Conservation (phyloP, 2,113 vertebrate species). For the Ranitomeya variabilis region DNA sequence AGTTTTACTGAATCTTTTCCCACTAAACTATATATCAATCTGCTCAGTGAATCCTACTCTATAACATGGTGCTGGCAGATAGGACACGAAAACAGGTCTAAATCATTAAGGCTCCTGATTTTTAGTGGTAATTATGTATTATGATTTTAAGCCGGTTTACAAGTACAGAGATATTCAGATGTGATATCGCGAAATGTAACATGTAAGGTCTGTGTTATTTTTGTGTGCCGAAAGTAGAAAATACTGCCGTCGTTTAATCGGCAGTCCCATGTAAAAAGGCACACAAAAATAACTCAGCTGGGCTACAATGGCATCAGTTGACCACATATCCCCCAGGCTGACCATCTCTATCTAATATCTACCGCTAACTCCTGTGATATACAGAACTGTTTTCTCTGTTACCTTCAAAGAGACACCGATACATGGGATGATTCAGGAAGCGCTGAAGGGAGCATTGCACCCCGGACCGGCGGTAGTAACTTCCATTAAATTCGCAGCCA, state of each 20-base stretch:
- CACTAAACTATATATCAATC: neutral
- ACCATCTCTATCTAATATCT: neutral
- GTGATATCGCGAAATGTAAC: neutral
- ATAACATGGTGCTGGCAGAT: neutral
- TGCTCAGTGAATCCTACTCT: neutral
- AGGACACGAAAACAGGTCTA: neutral
- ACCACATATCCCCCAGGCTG: neutral
- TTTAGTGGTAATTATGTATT: no score
- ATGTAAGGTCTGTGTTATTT: neutral
- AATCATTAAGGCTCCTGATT: neutral
- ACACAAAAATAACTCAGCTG: neutral
- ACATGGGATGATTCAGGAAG: slow-evolving; percentile 24
- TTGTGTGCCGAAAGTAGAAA: neutral
- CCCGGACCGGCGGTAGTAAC: neutral
- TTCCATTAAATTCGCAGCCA: neutral
- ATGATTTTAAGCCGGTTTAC: no score
- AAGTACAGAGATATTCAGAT: neutral
- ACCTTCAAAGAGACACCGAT: slow-evolving; percentile 25
- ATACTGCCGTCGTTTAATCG: neutral
- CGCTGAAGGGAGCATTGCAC: slow-evolving; percentile 5
- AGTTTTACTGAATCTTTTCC: neutral
- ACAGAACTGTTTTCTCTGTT: slow-evolving; percentile 12
- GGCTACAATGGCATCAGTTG: neutral
- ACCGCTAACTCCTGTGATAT: neutral
- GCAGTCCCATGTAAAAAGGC: neutral